Evolutionary conservation across 2,113 vertebrate genomes (phyloP).

Genomic region (Vireo altiloquus): DNA sequence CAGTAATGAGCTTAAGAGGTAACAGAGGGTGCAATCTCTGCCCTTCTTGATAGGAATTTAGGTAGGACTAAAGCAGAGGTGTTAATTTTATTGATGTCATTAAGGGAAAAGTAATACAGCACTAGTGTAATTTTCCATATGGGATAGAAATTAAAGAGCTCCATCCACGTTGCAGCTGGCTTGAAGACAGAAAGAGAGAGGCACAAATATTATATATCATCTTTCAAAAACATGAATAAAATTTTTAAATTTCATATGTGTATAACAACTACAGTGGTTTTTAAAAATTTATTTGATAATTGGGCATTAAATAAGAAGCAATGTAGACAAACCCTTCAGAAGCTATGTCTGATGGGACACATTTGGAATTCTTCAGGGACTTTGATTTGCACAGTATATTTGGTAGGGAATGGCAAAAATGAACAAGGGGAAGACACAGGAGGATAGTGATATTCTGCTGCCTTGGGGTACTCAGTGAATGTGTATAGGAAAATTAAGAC

Average conservation of each 20-base stretch:
- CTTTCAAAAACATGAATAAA: background rate
- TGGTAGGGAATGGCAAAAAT: background rate
- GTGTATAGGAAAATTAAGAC: background rate
- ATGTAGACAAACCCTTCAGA: background rate
- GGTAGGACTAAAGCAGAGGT: background rate
- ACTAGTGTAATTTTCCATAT: background rate
- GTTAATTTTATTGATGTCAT: background rate
- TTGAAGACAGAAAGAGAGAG: background rate
- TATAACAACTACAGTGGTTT: background rate
- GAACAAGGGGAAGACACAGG: background rate
- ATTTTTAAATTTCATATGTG: fast-evolving
- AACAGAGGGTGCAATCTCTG: background rate
- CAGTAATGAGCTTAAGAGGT: background rate
- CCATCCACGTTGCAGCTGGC: background rate
- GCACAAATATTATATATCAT: background rate
- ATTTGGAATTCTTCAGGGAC: background rate
- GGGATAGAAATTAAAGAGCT: background rate
- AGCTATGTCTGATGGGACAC: background rate
- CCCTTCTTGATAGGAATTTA: background rate
- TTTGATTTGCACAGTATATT: background rate
- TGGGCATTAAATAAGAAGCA: background rate
- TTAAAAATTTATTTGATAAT: background rate
- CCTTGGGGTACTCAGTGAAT: background rate
- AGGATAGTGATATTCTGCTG: background rate
- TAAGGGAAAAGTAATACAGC: background rate